Evolutionary conservation across 64 coral and sea anemone species (phyloP), one percentile per base, ranked within the genome.

Genomic region (Stylophora pistillata): DNA sequence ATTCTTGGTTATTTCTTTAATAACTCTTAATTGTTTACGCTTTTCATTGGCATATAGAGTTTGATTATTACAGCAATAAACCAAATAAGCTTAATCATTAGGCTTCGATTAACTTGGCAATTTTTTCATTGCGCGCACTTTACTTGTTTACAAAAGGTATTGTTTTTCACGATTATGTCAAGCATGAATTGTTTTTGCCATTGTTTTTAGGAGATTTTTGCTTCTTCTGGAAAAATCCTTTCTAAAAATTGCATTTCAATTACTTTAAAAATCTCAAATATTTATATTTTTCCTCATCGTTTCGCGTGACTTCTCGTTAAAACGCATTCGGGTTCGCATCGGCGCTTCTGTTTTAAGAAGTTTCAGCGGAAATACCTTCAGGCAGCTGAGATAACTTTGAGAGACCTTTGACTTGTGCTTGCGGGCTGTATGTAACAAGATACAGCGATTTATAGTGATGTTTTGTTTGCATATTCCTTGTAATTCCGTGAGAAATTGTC

Each of bases 61-160:
- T 26, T n/a, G 64, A 68, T 68, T 25, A 12, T 68, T 68, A 25
- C 23, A 30, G 56, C 56, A 3, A 61, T 10, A 64, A 82, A 30
- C 13, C 1, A 78, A 65, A 41, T 33, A 6, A 65, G 78, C n/a
- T 82, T 64, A 82, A 41, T 82, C 10, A 79, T 41, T 82, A 60
- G 21, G 0, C 23, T 12, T 1, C 26, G 10, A 17, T 61, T 34
- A 58, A 17, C 30, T 82, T 64, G 10, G 58, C 58, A 17, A 63
- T 64, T n/a, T 60, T 37, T 21, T 25, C 64, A n/a, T 68, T 68
- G n/a, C 64, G 6, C 5, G 17, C 73, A 21, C 17, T 64, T 26
- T 18, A 31, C 9, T 13, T 82, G 58, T 82, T 81, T 82, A 64
- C 59, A 16, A 5, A 65, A 20, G 29, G 78, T 82, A 82, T 82